These are phyloP conservation scores for Camponotus vicinus DNA, from an alignment of 1,140 invertebrate species.

Conservation along the genomic window DNA sequence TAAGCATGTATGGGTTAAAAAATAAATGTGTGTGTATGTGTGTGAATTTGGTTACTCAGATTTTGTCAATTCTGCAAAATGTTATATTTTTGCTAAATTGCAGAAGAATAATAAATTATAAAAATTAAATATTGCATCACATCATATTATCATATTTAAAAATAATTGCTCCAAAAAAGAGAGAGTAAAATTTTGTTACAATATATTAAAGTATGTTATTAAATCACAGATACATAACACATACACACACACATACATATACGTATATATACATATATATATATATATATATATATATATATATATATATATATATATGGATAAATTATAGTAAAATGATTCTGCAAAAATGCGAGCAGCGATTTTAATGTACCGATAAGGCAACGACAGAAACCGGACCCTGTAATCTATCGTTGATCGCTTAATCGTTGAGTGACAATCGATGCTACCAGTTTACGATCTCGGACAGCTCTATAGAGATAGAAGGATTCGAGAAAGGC, in stretches of 20 bases:
- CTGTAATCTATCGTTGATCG: slow-evolving; percentile 52
- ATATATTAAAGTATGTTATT: background rate
- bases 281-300: too few relatives aligned
- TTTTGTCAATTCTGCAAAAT: background rate
- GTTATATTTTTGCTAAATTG: background rate
- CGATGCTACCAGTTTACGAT: slow-evolving; percentile 62
- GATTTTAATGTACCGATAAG: slow-evolving; percentile 28
- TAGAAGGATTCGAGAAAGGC: slow-evolving; percentile 25
- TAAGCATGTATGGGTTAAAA: background rate
- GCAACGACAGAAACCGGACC: slow-evolving; percentile 37
- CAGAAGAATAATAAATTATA: background rate
- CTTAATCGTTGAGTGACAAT: slow-evolving; percentile 65
- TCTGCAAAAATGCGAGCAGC: background rate
- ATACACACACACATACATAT: background rate
- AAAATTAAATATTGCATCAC: background rate
- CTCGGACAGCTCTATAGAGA: slow-evolving; percentile 4
- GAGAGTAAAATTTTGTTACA: background rate
- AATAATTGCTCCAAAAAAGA: background rate
- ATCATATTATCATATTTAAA: background rate
- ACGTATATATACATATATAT: too few relatives aligned
- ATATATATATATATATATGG: too few relatives aligned
- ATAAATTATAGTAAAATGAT: slow-evolving; percentile 14
- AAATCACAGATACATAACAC: background rate
- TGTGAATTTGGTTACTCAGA: background rate
- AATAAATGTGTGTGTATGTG: background rate